Conservation (phyloP, 2,797 vertebrate genomes). For the Bufotes viridis region DNA sequence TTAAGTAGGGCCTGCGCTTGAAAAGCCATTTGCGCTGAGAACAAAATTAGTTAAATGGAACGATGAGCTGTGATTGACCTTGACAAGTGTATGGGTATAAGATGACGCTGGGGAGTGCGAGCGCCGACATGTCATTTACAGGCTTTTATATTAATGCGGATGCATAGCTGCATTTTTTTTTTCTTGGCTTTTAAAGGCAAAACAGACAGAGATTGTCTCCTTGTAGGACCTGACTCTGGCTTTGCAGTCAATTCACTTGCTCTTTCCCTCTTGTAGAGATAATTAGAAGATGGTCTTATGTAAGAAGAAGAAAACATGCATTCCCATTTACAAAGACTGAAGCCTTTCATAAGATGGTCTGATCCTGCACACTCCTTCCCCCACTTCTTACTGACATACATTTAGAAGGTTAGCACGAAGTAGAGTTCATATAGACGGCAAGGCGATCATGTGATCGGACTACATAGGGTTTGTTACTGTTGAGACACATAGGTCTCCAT, state of each 20-base stretch:
- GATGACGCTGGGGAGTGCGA: neutral
- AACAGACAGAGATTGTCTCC: neutral
- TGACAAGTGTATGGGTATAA: constrained; percentile 26
- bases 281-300: constrained; percentile 3
- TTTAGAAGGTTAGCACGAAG: neutral
- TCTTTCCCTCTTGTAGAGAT: constrained; percentile 24
- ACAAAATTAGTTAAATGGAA: constrained; percentile 47
- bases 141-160: constrained; percentile 38
- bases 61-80: constrained; percentile 34
- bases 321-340: neutral
- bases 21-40: constrained; percentile 41
- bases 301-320: constrained; percentile 11
- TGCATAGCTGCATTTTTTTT: neutral
- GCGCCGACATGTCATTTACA: constrained; percentile 31
- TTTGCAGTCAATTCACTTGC: neutral
- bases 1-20: constrained; percentile 11
- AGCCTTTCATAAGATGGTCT: neutral
- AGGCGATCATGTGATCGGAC: neutral
- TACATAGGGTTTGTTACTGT: neutral
- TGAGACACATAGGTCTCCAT: neutral
- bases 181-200: constrained; percentile 19
- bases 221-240: neutral
- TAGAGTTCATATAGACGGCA: neutral
- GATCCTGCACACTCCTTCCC: neutral
- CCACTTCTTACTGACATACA: neutral